A percentile compares a stretch with the other conserved stretches of the same genome.
Evolutionary conservation across 2,797 vertebrate genomes (phyloP).

Genomic region (Mareca strepera): DNA sequence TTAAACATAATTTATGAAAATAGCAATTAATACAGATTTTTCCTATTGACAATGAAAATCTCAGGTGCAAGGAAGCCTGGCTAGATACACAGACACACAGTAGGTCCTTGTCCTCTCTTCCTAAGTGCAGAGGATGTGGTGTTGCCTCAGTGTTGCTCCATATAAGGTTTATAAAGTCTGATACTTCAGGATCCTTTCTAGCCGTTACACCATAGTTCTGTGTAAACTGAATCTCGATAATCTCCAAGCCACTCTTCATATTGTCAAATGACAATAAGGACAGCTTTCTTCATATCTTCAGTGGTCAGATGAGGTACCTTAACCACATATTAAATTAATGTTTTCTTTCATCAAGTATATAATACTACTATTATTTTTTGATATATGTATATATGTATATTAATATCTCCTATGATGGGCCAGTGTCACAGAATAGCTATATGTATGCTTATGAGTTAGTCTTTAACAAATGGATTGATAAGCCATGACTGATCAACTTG

Average conservation of each 20-base stretch:
- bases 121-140: not conserved
- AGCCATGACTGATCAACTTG: rapidly evolving
- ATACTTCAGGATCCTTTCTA: not conserved
- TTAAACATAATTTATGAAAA: not conserved
- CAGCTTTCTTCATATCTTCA: not conserved
- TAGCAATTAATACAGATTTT: not conserved
- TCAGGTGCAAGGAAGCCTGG: rapidly evolving
- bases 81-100: not conserved
- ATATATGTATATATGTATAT: too few relatives aligned
- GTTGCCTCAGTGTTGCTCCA: not conserved
- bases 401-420: not conserved
- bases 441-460: not conserved
- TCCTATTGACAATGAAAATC: not conserved
- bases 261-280: not conserved
- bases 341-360: not conserved
- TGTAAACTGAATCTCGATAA: not conserved
- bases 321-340: not conserved
- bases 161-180: not conserved
- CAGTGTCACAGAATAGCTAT: not conserved
- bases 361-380: too few relatives aligned
- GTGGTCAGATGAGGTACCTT: not conserved
- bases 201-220: not conserved
- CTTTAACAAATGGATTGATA: not conserved
- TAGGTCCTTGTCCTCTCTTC: not conserved
- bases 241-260: not conserved